Evolutionary conservation across 2,888 invertebrate species (phyloP).

Genomic region (Cyclophora punctaria): DNA sequence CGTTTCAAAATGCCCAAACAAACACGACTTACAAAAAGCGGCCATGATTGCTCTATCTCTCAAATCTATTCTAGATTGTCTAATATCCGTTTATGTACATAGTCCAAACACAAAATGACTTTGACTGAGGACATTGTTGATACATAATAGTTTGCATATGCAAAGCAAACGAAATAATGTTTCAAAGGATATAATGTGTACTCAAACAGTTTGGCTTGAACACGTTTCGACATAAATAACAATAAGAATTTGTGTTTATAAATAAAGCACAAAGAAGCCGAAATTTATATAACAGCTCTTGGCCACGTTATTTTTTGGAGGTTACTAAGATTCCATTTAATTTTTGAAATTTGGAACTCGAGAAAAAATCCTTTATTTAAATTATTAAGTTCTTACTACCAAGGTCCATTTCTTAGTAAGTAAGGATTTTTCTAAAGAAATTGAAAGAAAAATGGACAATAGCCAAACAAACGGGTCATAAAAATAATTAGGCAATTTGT

Average conservation of each 20-base stretch:
- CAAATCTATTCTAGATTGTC: neutral
- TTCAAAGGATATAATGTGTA: conserved; percentile 5
- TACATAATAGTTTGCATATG: conserved; percentile 13
- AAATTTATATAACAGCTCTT: conserved; percentile 13
- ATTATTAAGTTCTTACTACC: no score
- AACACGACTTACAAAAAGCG: neutral
- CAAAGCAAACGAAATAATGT: conserved; percentile 14
- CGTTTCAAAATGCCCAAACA: no score
- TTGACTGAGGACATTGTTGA: conserved; percentile 15
- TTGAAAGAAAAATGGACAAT: conserved; percentile 42
- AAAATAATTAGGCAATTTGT: conserved; percentile 70
- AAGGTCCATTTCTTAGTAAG: conserved; percentile 8
- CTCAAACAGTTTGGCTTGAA: conserved; percentile 4
- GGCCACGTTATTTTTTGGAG: neutral
- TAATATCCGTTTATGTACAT: neutral
- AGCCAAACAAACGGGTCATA: conserved; percentile 65
- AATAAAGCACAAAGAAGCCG: conserved; percentile 18
- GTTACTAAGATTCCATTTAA: conserved; percentile 22
- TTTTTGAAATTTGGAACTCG: conserved; percentile 21
- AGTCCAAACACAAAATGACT: conserved; percentile 6
- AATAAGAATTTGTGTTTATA: neutral
- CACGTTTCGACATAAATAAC: neutral
- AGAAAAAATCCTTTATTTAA: no score
- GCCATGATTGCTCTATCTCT: conserved; percentile 4
- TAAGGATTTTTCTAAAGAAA: conserved; percentile 44